Conservation (phyloP, 2,888 invertebrate species). For the Gastracanthus pulcherrimus region DNA sequence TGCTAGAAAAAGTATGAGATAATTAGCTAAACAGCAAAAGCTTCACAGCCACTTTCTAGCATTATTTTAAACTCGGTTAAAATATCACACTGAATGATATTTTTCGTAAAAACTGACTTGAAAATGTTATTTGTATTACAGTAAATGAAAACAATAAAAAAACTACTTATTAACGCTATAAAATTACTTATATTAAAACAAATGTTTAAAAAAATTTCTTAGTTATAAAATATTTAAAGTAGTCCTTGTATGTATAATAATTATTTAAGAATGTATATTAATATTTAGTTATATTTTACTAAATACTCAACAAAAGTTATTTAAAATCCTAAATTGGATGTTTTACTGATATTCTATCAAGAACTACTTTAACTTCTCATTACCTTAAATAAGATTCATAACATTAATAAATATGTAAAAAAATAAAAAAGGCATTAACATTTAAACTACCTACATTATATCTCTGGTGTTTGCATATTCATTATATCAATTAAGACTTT, state of each 20-base stretch:
- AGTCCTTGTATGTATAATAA: too few relatives aligned
- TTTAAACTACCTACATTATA: conserved; percentile 9
- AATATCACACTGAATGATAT: neutral
- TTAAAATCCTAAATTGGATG: too few relatives aligned
- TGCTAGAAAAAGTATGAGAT: conserved; percentile 18
- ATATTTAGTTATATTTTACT: too few relatives aligned
- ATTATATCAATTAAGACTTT: conserved; percentile 3
- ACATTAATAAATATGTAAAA: too few relatives aligned
- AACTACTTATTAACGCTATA: neutral
- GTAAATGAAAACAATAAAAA: neutral
- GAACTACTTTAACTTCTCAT: too few relatives aligned
- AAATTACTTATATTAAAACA: neutral
- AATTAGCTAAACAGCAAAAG: conserved; percentile 44
- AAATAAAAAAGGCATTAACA: conserved; percentile 30
- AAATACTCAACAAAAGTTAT: too few relatives aligned
- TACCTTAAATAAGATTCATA: too few relatives aligned
- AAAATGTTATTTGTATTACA: neutral
- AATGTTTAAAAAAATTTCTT: conserved; percentile 1
- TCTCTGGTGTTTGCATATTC: conserved; percentile 37
- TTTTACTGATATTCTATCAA: too few relatives aligned
- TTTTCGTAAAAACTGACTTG: neutral
- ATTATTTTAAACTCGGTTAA: conserved; percentile 13
- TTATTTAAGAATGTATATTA: too few relatives aligned
- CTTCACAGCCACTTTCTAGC: conserved; percentile 47
- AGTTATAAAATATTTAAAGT: too few relatives aligned